Percentiles rank a stretch among this genome's conserved stretches.
These are phyloP conservation scores for Melanerpes formicivorus DNA, from an alignment of 2,113 vertebrate species.

Conservation along the genomic window DNA sequence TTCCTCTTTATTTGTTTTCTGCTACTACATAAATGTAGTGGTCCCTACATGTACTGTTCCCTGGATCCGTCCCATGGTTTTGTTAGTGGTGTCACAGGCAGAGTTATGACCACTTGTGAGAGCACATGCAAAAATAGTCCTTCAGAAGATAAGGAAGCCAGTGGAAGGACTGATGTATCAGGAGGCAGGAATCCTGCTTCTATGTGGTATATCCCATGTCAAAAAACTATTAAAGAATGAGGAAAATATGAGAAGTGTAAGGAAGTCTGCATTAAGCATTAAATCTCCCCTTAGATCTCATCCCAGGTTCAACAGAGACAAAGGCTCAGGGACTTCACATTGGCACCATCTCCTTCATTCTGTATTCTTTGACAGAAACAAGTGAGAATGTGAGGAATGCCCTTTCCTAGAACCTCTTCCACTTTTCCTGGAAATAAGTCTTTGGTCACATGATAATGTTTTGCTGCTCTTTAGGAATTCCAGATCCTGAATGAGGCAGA, in stretches of 20 bases:
- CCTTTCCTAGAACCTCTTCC: constrained; percentile 38
- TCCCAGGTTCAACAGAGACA: background rate
- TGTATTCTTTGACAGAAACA: background rate
- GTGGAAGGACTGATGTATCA: background rate
- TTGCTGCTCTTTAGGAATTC: constrained; percentile 73
- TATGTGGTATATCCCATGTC: background rate
- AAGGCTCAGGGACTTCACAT: background rate
- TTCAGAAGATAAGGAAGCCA: background rate
- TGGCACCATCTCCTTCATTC: background rate
- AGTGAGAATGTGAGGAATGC: background rate
- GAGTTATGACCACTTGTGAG: background rate
- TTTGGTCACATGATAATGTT: constrained; percentile 63
- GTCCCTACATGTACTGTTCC: background rate
- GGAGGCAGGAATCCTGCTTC: background rate
- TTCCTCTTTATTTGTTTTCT: background rate
- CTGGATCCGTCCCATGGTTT: background rate
- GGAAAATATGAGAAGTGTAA: background rate
- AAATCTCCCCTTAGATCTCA: background rate
- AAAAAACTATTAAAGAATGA: background rate
- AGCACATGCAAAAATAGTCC: background rate
- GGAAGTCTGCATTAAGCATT: background rate
- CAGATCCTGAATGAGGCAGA: constrained; percentile 57
- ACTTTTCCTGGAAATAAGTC: constrained; percentile 64
- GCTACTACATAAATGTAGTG: background rate
- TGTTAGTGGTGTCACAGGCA: background rate